Base-by-base conservation (phyloP, 1,140 invertebrate genomes). In the Drosophila sp. region DNA sequence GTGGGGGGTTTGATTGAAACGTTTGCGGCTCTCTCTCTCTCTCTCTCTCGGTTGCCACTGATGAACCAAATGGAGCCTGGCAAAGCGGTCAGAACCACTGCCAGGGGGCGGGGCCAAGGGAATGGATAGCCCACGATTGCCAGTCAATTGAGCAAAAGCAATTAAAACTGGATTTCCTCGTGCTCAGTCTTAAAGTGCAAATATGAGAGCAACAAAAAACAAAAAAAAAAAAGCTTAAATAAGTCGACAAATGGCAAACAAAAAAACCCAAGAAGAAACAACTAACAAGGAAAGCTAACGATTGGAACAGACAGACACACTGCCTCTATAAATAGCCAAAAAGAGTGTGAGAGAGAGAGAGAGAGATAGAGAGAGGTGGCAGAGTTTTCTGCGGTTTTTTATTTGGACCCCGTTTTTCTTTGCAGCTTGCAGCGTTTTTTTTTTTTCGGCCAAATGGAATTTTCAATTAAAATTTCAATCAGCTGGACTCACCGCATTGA, bases 401-500 rank as follows among this genome's bases (percentile, higher is more conserved):
- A 33, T 58, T 54, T 57, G 55, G 8, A 3, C 11, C 30, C 40
- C 40, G 56, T 23, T 40, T 61, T 17, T 17, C 17, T 17, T 17
- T 17, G 17, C 38, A 50, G 41, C 40, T 68, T 30, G 44, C 2
- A 47, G 44, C 54, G 58, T 40, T 64, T 2, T 25, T 47, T 23
- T 4, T 23, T 50, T 50, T 50, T 50, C 25, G 75, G 68, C 84
- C 84, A 89, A 84, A 89, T 73, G 85, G 84, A 89, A 87, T 89
- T 84, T 87, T 72, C 85, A 87, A 87, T 87, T 87, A 87, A 87
- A 87, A 87, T 80, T 87, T 90, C 84, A 89, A 87, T 87, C 84
- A 87, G 80, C 69, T 72, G 47, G 35, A 86, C 86, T 91, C 93
- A 98, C 98, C 93, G 97, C 96, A 93, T 98, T 97, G 91, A 98